These are phyloP conservation scores for Apamea monoglypha DNA, from an alignment of 2,888 invertebrate species.

Conservation along the genomic window DNA sequence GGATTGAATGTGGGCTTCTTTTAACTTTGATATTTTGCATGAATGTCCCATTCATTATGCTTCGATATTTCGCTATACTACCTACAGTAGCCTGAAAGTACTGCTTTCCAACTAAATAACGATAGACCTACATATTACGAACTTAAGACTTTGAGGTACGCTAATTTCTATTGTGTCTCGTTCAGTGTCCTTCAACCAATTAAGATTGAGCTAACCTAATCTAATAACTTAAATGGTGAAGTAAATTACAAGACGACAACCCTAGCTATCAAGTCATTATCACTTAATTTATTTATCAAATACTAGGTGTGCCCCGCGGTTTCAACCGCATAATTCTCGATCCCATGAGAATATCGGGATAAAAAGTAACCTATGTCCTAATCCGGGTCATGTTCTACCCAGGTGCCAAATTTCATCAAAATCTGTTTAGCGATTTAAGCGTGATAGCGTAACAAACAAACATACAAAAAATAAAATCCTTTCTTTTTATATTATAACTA, in stretches of 20 bases:
- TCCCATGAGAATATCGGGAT: too few relatives aligned
- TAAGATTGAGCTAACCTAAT: background rate
- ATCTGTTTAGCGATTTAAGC: too few relatives aligned
- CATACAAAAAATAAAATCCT: too few relatives aligned
- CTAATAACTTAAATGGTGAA: background rate
- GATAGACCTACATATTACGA: background rate
- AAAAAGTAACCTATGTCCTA: too few relatives aligned
- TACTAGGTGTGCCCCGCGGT: background rate
- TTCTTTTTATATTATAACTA: too few relatives aligned
- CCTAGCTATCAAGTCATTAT: background rate
- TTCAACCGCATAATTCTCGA: too few relatives aligned
- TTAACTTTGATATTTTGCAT: too few relatives aligned
- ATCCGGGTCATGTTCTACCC: too few relatives aligned
- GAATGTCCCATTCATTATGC: too few relatives aligned
- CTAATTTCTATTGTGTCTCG: background rate
- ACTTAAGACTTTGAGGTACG: background rate
- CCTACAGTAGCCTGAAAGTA: background rate
- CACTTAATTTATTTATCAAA: conserved; percentile 10
- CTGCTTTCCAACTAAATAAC: background rate
- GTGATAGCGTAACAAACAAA: too few relatives aligned
- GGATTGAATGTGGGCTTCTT: background rate
- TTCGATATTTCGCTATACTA: too few relatives aligned
- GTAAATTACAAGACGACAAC: background rate
- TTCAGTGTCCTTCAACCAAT: background rate
- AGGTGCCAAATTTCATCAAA: too few relatives aligned